Evolutionary conservation across 2,113 vertebrate species (phyloP).

Genomic region (Tetrax tetrax): DNA sequence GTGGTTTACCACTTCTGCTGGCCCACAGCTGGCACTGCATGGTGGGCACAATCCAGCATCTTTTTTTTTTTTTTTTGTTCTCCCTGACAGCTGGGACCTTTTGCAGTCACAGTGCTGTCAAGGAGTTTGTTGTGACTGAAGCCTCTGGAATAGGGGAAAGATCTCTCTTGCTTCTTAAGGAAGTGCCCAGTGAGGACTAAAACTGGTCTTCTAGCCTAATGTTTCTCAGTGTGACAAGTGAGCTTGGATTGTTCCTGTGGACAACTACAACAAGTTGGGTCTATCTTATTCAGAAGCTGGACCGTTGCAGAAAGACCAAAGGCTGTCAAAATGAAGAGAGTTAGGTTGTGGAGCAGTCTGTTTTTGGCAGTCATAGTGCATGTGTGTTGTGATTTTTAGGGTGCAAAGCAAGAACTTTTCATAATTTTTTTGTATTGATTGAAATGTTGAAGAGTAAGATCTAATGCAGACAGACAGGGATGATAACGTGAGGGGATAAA

Average conservation of each 20-base stretch:
- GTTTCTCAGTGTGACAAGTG: neutral
- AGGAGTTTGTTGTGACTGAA: neutral
- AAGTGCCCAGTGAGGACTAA: neutral
- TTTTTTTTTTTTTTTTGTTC: neutral
- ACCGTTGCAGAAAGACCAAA: neutral
- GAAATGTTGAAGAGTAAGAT: neutral
- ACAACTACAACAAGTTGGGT: neutral
- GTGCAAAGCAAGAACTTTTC: neutral
- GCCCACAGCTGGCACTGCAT: neutral
- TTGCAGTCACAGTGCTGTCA: neutral
- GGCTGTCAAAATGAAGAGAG: neutral
- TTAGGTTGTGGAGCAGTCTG: neutral
- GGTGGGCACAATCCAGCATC: neutral
- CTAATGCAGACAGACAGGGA: neutral
- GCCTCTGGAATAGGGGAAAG: neutral
- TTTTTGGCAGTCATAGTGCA: neutral
- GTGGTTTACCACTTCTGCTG: neutral
- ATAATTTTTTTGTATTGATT: neutral
- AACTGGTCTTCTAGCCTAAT: neutral
- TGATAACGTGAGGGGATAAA: neutral
- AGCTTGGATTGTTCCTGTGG: neutral
- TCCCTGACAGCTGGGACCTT: neutral
- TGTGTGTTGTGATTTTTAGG: neutral
- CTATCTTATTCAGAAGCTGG: neutral
- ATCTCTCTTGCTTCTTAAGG: neutral